Percentiles rank a stretch among this genome's conserved stretches.
Evolutionary conservation across 2,888 invertebrate species (phyloP).

Genomic region (Lasiommata megera): DNA sequence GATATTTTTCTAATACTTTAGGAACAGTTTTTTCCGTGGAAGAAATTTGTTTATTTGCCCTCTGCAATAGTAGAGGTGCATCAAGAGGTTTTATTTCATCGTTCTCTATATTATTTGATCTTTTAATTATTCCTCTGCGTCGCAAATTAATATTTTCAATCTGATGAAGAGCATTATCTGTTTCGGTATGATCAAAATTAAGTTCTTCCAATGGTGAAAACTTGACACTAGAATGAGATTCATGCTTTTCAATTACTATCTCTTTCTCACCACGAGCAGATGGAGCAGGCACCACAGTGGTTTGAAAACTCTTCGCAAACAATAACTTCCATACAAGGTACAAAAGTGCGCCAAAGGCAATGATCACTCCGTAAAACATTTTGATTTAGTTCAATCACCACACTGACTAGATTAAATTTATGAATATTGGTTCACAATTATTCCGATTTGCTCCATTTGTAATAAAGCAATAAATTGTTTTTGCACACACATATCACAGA

Average conservation of each 20-base stretch:
- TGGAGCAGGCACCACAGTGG: conserved; percentile 7
- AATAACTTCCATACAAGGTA: conserved; percentile 66
- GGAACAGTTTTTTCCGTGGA: conserved; percentile 2
- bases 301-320: conserved; percentile 33
- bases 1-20: neutral
- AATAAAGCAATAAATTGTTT: conserved; percentile 45
- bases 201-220: neutral
- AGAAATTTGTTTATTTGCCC: neutral
- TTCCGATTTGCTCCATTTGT: conserved; percentile 55
- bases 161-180: conserved; percentile 4
- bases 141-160: neutral
- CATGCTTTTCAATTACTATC: conserved; percentile 4
- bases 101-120: neutral
- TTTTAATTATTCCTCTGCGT: neutral
- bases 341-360: conserved; percentile 59
- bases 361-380: conserved; percentile 68
- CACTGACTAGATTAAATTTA: conserved; percentile 55
- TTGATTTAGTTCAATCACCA: conserved; percentile 56
- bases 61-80: neutral
- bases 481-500: conserved; percentile 41
- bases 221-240: neutral
- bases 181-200: neutral
- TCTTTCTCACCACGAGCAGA: conserved; percentile 19
- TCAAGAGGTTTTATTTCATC: neutral
- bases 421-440: conserved; percentile 33